Evolutionary conservation across 1,140 invertebrate genomes (phyloP), one percentile per base, ranked within the genome.

Genomic region (Meloidogyne exigua): DNA sequence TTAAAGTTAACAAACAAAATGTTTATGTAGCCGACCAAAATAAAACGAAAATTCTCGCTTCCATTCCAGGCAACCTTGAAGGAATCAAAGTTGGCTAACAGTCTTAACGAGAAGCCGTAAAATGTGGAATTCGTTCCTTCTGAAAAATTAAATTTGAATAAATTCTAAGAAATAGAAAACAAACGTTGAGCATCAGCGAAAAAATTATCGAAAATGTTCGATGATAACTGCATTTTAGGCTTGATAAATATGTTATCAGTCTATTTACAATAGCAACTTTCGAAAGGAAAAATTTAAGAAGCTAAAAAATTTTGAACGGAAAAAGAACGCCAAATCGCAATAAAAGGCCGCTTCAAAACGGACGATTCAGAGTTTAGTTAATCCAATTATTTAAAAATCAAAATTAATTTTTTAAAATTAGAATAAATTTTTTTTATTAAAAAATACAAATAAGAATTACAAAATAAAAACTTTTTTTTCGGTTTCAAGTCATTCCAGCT

Each of bases 401-500:
- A n/a, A n/a, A n/a, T n/a, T n/a, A n/a, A n/a, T n/a, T n/a, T n/a
- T n/a, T n/a, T n/a, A n/a, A n/a, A n/a, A n/a, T n/a, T n/a, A n/a
- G n/a, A n/a, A n/a, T n/a, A n/a, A n/a, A 32, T 32, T 32, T 3
- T 32, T 32, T 3, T 32, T 32, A 32, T 32, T 32, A 39, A 10
- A 39, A 39, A 39, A 39, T 39, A 32, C 28, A 32, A 32, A 32
- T 32, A 15, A 49, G 15, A 49, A 2, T 15, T 49, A 49, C 15
- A 57, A 57, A 57, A 57, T n/a, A 57, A 57, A 39, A 10, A 4
- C 4, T 12, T 71, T 13, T 25, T 25, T 63, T 26, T 26, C 21
- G 2, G 2, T 11, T 15, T 75, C 64, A 82, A 21, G 78, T 80
- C 80, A 82, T 82, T 44, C 81, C 80, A 28, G 80, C 79, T 39